Evolutionary conservation across 2,113 vertebrate species (phyloP), one percentile per base, ranked within the genome.

Genomic region (Leptobrachium ailaonicum): DNA sequence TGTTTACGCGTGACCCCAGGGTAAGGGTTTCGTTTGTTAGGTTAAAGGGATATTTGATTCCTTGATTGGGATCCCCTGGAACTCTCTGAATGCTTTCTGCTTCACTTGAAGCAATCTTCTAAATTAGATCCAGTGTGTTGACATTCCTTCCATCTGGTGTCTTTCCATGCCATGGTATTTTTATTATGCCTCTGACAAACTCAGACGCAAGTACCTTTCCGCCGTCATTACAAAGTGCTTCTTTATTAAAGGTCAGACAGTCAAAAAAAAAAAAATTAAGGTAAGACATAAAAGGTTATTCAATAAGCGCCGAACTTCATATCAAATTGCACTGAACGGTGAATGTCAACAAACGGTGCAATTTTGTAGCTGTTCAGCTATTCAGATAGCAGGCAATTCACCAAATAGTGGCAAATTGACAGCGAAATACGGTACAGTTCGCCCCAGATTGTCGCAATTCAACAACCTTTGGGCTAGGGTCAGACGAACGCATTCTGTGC

Each of bases 71-170:
- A 87, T 83, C 87, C 67, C 82, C 85, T 66, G 80, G 86, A 88
- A 90, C 86, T 90, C 84, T 88, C 87, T 75, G 86, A 84, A 81
- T 88, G 83, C 84, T 87, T 90, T 87, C 82, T 53, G 83, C 85
- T 78, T 89, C 87, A 82, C 83, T 87, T 85, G 85, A 87, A 86
- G 82, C 83, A 83, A 84, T 85, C 86, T 87, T 82, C 86, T 88
- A 89, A 88, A 88, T 89, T 85, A 89, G 85, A 87, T 90, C 85
- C 88, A 86, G 88, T 88, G 84, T 84, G 85, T 87, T 87, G 87
- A 89, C 86, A 84, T 88, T 87, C 86, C 83, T 89, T 86, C 87
- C 82, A 85, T 76, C 83, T 85, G 83, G 83, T 86, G 85, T 86
- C 90, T 89, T 86, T 88, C 86, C 84, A 85, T 83, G 82, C 67